Evolutionary conservation across 2,797 vertebrate species (phyloP).

Genomic region (Platalea minor): DNA sequence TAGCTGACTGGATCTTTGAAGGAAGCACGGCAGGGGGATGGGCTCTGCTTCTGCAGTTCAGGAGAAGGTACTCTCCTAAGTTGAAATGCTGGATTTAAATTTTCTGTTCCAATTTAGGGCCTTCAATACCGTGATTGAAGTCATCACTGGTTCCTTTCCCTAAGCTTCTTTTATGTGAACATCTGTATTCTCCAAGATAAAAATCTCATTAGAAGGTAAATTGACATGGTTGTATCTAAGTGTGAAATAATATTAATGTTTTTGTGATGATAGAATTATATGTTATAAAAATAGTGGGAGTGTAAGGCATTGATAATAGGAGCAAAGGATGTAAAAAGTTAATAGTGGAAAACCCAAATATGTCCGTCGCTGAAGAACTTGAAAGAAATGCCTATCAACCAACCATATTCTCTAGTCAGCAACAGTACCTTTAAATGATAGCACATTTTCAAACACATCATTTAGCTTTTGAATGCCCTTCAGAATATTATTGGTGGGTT

Average conservation of each 20-base stretch:
- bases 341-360: background rate
- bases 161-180: background rate
- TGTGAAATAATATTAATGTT: background rate
- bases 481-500: background rate
- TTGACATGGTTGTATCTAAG: rapidly evolving
- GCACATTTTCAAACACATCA: background rate
- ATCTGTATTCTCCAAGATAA: background rate
- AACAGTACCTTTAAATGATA: background rate
- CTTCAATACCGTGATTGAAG: background rate
- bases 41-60: background rate
- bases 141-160: background rate
- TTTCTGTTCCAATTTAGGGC: background rate
- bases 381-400: background rate
- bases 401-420: background rate
- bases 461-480: background rate
- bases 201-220: background rate
- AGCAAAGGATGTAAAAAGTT: background rate
- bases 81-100: background rate
- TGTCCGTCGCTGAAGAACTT: background rate
- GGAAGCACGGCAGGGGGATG: background rate
- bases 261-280: background rate
- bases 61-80: background rate
- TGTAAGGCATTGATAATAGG: background rate
- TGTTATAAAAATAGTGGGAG: background rate
- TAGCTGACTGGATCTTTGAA: background rate